A percentile compares a stretch with the other conserved stretches of the same genome.
phyloP scores from a whole-genome alignment of 1,140 invertebrate genomes.

The Lamellibrachia luymesi region DNA sequence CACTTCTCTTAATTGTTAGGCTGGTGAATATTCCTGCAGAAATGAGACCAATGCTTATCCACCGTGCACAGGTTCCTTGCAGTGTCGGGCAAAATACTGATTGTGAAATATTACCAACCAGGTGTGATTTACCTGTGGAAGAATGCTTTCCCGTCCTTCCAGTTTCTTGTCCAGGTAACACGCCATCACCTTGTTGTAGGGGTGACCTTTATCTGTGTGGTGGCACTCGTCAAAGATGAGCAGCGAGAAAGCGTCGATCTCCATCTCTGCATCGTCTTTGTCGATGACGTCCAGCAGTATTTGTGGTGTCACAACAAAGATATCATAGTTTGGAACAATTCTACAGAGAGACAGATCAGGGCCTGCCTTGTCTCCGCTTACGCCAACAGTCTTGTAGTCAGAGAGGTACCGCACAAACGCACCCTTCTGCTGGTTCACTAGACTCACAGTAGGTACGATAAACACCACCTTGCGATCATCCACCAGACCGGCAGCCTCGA shows the following conservation, averaged over 20 bases:
- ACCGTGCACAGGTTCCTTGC: too few species aligned
- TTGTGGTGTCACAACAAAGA: conserved; percentile 52
- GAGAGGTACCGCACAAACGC: conserved; percentile 37
- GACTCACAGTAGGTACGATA: conserved; percentile 45
- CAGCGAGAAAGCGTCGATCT: conserved; percentile 33
- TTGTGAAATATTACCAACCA: conserved; percentile 32
- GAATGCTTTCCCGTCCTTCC: conserved; percentile 7
- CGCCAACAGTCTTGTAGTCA: conserved; percentile 20
- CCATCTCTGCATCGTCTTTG: not conserved
- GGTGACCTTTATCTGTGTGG: conserved; percentile 48
- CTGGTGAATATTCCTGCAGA: too few species aligned
- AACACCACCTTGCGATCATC: conserved; percentile 44
- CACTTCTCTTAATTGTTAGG: too few species aligned
- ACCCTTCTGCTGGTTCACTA: conserved; percentile 49
- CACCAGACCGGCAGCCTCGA: conserved; percentile 25
- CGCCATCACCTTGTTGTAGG: conserved; percentile 49
- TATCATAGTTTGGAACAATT: conserved; percentile 33
- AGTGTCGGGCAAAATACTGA: conserved; percentile 18
- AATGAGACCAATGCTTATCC: too few species aligned
- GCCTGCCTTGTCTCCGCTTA: conserved; percentile 11
- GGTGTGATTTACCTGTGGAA: conserved; percentile 29
- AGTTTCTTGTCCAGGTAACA: conserved; percentile 41
- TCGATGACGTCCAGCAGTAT: conserved; percentile 46
- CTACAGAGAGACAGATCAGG: conserved; percentile 11
- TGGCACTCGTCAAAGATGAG: conserved; percentile 56